Conservation (phyloP, 2,113 vertebrate genomes). For the Toxotes jaculatrix region DNA sequence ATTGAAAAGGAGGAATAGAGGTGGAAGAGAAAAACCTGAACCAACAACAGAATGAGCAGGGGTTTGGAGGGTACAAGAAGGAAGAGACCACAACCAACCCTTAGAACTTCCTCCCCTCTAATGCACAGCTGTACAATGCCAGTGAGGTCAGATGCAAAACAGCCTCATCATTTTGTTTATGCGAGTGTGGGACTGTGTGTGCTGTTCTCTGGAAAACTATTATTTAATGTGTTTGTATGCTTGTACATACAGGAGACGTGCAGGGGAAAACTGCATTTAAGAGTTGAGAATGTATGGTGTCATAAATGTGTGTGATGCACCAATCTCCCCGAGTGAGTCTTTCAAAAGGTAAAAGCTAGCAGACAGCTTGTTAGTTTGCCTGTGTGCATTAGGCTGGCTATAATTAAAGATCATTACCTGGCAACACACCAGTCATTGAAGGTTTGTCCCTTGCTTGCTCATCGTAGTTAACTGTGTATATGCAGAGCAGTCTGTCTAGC, state of each 20-base stretch:
- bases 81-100: constrained; percentile 9
- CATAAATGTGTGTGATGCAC: constrained; percentile 35
- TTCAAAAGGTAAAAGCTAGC: constrained; percentile 48
- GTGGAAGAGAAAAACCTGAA: constrained; percentile 1
- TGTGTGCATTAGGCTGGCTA: constrained; percentile 61
- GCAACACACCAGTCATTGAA: constrained; percentile 65
- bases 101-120: constrained; percentile 1
- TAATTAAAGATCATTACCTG: constrained; percentile 80
- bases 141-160: constrained; percentile 22
- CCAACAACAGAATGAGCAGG: not conserved
- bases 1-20: not conserved
- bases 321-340: constrained; percentile 41
- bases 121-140: constrained; percentile 4
- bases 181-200: not conserved
- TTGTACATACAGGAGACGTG: not conserved
- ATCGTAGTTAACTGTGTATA: constrained; percentile 16
- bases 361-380: constrained; percentile 65
- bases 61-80: not conserved
- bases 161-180: constrained; percentile 9
- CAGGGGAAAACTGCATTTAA: constrained; percentile 12
- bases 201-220: not conserved
- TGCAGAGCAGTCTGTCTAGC: constrained; percentile 9
- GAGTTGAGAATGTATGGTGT: constrained; percentile 15
- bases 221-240: not conserved
- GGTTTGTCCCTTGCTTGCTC: constrained; percentile 57